Conservation (phyloP, 2,797 vertebrate genomes). For the Notolabrus celidotus region DNA sequence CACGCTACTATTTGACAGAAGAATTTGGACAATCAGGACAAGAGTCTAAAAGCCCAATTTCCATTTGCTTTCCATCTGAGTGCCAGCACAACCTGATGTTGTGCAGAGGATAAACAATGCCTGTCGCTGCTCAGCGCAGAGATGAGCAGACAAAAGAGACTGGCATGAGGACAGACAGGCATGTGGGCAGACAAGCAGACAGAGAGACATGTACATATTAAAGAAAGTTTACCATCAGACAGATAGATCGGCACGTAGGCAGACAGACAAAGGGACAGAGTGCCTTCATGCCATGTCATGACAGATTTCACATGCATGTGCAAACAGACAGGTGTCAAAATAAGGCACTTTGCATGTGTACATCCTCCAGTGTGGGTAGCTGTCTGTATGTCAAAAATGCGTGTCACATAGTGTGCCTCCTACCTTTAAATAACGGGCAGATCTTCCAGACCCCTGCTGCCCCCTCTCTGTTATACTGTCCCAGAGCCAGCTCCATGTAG, state of each 20-base stretch:
- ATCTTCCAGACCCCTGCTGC: conserved; percentile 95
- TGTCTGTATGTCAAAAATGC: not conserved
- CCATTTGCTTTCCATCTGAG: conserved; percentile 81
- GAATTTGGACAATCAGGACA: conserved; percentile 62
- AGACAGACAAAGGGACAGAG: conserved; percentile 20
- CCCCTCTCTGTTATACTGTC: conserved; percentile 92
- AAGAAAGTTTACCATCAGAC: conserved; percentile 41
- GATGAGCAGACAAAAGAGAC: conserved; percentile 71
- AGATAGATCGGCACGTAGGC: conserved; percentile 27
- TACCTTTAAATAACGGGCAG: conserved; percentile 94
- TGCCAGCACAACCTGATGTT: conserved; percentile 71
- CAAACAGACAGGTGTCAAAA: conserved; percentile 19
- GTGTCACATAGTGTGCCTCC: not conserved
- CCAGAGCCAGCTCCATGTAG: conserved; percentile 94
- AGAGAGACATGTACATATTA: conserved; percentile 49
- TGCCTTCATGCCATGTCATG: not conserved
- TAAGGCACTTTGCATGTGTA: not conserved
- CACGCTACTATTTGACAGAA: conserved; percentile 43
- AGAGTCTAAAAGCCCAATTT: conserved; percentile 86
- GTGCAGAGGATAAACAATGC: conserved; percentile 73
- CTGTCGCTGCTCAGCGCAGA: conserved; percentile 58
- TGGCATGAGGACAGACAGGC: conserved; percentile 65
- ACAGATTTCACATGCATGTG: conserved; percentile 6
- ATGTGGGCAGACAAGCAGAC: conserved; percentile 68
- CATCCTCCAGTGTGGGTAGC: conserved; percentile 2